Conservation (phyloP, 1,140 invertebrate genomes). For the Epicauta chinensis region DNA sequence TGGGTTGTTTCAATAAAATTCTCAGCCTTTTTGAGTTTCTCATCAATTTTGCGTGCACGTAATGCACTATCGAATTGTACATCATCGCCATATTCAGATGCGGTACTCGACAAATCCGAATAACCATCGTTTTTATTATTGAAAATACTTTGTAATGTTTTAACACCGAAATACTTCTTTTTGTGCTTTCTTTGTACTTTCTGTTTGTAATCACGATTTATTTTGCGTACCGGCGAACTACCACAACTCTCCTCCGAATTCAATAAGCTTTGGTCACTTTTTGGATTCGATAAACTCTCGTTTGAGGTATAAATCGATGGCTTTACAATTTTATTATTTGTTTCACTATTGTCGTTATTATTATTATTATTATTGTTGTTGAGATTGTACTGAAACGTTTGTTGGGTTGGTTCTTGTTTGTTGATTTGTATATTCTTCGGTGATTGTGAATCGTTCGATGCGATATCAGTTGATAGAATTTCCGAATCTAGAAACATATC, state of each 20-base stretch:
- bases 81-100: slow-evolving; percentile 38
- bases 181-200: slow-evolving; percentile 37
- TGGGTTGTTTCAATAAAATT: slow-evolving; percentile 33
- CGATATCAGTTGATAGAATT: slow-evolving; percentile 38
- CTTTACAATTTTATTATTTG: slow-evolving; percentile 10
- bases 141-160: slow-evolving; percentile 44
- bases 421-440: slow-evolving; percentile 33
- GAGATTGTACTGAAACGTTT: background rate
- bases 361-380: slow-evolving; percentile 21
- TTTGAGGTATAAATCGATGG: slow-evolving; percentile 29
- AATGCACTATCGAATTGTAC: background rate
- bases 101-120: slow-evolving; percentile 41
- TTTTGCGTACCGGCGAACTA: slow-evolving; percentile 39
- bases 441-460: slow-evolving; percentile 41
- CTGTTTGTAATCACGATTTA: slow-evolving; percentile 32
- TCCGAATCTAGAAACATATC: slow-evolving; percentile 42
- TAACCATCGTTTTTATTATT: slow-evolving; percentile 40
- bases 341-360: slow-evolving; percentile 15
- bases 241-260: slow-evolving; percentile 38
- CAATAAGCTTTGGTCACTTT: slow-evolving; percentile 40
- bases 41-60: too few species aligned
- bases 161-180: slow-evolving; percentile 43
- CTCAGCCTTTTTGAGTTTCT: slow-evolving; percentile 5
- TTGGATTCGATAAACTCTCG: slow-evolving; percentile 37
- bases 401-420: background rate